Conservation (phyloP, 2,888 invertebrate genomes). For the Nemurella pictetii region DNA sequence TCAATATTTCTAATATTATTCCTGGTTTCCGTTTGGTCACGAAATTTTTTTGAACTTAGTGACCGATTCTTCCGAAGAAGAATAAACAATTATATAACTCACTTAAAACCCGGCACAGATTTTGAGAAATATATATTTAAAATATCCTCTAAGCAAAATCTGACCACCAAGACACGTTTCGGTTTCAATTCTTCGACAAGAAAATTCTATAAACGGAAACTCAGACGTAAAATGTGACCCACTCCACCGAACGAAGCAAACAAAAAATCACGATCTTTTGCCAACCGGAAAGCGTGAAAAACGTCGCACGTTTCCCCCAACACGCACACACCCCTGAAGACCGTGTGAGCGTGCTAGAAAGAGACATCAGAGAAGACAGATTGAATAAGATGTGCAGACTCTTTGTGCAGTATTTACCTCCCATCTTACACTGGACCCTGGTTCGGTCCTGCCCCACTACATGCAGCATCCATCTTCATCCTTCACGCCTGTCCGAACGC, state of each 20-base stretch:
- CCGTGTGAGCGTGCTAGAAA: neutral
- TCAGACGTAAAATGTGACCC: neutral
- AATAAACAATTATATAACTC: too few relatives aligned
- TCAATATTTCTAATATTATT: too few relatives aligned
- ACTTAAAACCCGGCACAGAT: too few relatives aligned
- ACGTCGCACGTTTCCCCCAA: neutral
- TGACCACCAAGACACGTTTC: too few relatives aligned
- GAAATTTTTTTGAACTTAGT: too few relatives aligned
- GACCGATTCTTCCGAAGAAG: too few relatives aligned
- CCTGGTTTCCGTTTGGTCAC: too few relatives aligned
- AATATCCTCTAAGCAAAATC: too few relatives aligned
- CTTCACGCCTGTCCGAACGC: neutral
- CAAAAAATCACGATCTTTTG: neutral
- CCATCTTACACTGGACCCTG: neutral
- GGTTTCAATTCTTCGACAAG: neutral
- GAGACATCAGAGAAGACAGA: neutral
- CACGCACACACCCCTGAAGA: neutral
- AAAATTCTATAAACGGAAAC: neutral
- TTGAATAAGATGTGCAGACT: neutral
- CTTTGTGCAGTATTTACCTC: neutral
- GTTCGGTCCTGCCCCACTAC: neutral
- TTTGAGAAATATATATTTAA: too few relatives aligned
- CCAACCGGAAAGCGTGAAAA: neutral
- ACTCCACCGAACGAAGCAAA: neutral
- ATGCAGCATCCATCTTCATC: slow-evolving; percentile 6